These are phyloP conservation scores for Augiades crinisus DNA, from an alignment of 2,888 invertebrate species.

Conservation along the genomic window DNA sequence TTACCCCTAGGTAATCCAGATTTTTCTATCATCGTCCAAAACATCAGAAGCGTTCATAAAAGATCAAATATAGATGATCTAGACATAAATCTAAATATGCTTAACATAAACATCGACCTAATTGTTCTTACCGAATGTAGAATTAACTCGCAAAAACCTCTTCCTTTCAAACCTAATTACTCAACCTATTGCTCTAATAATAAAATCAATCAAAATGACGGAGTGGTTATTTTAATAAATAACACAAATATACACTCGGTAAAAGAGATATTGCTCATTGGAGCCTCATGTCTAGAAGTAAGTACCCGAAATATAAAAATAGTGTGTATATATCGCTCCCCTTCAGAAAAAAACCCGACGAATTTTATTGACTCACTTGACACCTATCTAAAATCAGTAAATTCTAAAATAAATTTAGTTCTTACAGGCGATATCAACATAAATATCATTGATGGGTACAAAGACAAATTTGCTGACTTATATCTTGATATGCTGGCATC, in stretches of 20 bases:
- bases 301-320: neutral
- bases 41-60: neutral
- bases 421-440: neutral
- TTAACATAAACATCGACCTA: neutral
- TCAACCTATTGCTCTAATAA: neutral
- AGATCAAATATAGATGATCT: neutral
- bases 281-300: neutral
- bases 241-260: neutral
- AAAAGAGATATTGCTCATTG: neutral
- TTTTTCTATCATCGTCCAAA: neutral
- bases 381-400: neutral
- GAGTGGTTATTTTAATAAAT: neutral
- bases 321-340: neutral
- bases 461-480: neutral
- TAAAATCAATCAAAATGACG: neutral
- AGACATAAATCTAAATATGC: neutral
- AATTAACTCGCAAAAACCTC: neutral
- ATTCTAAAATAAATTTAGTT: neutral
- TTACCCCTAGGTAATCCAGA: neutral
- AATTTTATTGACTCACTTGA: neutral
- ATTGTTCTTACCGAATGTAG: neutral
- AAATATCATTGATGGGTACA: neutral
- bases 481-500: neutral
- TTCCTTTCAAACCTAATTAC: neutral
- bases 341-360: neutral